phyloP scores from a whole-genome alignment of 2,888 invertebrate genomes.

The Cryptophagus acutangulus region DNA sequence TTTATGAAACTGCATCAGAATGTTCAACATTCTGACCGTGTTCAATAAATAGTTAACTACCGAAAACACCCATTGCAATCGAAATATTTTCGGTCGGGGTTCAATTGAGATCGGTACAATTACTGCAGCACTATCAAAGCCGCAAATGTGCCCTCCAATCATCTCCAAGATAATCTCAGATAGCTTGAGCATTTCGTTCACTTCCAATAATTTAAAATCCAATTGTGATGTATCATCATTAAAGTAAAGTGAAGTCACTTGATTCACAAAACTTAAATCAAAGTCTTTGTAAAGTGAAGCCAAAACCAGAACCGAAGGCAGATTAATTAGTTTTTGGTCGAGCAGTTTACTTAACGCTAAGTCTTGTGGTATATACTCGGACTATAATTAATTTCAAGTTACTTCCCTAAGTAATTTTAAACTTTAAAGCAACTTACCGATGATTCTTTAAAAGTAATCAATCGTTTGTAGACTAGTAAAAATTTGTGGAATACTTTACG shows the following conservation, averaged over 20 bases:
- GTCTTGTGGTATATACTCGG: slow-evolving; percentile 39
- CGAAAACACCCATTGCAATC: slow-evolving; percentile 41
- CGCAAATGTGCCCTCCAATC: slow-evolving; percentile 39
- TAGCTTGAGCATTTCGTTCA: slow-evolving; percentile 37
- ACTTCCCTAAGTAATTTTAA: background rate
- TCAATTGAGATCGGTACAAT: slow-evolving; percentile 37
- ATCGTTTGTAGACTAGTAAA: slow-evolving; percentile 67
- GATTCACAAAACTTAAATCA: slow-evolving; percentile 36
- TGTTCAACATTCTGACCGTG: slow-evolving; percentile 33
- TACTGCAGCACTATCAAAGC: slow-evolving; percentile 33
- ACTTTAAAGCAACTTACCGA: slow-evolving; percentile 49
- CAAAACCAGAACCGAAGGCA: slow-evolving; percentile 38
- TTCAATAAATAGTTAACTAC: slow-evolving; percentile 38
- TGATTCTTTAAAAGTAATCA: slow-evolving; percentile 75
- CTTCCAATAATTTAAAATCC: slow-evolving; percentile 36
- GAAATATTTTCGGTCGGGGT: slow-evolving; percentile 36
- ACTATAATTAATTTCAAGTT: slow-evolving; percentile 28
- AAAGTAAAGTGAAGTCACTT: slow-evolving; percentile 36
- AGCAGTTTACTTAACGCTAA: slow-evolving; percentile 35
- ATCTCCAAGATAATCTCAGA: slow-evolving; percentile 40
- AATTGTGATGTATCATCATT: slow-evolving; percentile 26
- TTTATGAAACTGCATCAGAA: slow-evolving; percentile 36
- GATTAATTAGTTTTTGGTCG: slow-evolving; percentile 37
- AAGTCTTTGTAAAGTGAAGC: slow-evolving; percentile 36
- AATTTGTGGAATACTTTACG: slow-evolving; percentile 60